Base-by-base conservation (phyloP, 2,113 vertebrate species). In the Tauraco erythrolophus region DNA sequence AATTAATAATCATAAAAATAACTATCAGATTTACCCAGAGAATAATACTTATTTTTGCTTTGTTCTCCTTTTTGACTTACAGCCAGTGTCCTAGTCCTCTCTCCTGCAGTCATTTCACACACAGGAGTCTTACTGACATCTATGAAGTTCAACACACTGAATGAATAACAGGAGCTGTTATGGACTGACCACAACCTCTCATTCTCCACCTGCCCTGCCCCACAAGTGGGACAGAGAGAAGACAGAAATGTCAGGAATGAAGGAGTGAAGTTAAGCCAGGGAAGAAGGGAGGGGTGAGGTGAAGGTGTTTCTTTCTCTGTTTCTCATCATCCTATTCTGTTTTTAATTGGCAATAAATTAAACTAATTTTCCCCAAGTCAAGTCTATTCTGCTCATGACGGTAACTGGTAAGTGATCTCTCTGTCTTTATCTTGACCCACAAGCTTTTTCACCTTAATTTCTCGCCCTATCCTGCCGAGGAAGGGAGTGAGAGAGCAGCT, bases 221-320 rank as follows among this genome's bases (percentile, higher is more conserved):
- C 16, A 51, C 3, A 3, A 0, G 5, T 5, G 12, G 43, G 4
- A 9, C 11, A 65, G 25, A 8, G 6, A 50, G 19, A 33, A 88
- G 37, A 16, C 4, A 53, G 18, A 85, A 65, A 75, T 62, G 14
- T 24, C 43, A 37, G 46, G 24, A 74, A 66, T 9, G 4, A 88
- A 72, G 28, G 6, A 33, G 3, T 22, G 30, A 81, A 48, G 8
- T 27, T 61, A 22, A 53, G 28, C n/a, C 19, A 41, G 6, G 12
- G 37, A 84, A 57, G 48, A 30, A 75, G 18, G 33, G 19, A 80
- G 10, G 5, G 2, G 6, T 45, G 9, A 15, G 8, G 3, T 35
- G 15, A 56, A 95, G 14, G 1, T 57, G 10, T 24, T 84, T 58
- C 6, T 41, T 50, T 81, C 17, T 74, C n/a, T 37, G 5, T 75